A percentile compares a stretch with the other conserved stretches of the same genome.
These are phyloP conservation scores for Rostratula benghalensis DNA, from an alignment of 2,113 vertebrate genomes.

Conservation along the genomic window DNA sequence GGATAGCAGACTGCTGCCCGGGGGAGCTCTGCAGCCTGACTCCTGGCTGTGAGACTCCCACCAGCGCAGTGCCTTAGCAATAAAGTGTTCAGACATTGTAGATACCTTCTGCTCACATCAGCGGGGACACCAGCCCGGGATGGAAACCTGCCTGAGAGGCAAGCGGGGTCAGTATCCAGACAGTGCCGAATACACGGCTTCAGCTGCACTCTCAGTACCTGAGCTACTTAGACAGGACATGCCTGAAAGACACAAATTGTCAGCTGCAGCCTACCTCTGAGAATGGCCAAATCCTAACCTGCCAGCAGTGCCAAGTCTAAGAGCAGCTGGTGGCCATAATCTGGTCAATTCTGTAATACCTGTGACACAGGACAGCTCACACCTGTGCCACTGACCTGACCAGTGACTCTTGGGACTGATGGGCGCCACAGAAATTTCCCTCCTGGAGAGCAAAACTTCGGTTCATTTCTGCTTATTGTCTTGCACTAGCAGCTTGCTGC, in stretches of 20 bases:
- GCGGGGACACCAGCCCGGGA: background rate
- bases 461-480: background rate
- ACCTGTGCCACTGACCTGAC: rapidly evolving
- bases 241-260: background rate
- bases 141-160: background rate
- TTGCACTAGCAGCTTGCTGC: background rate
- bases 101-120: background rate
- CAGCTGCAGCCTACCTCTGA: background rate
- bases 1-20: background rate
- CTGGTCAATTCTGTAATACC: background rate
- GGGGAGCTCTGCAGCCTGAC: background rate
- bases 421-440: background rate
- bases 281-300: background rate
- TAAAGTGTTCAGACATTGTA: background rate
- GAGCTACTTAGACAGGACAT: background rate
- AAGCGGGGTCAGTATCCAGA: background rate
- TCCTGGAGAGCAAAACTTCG: background rate
- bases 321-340: background rate
- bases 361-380: background rate
- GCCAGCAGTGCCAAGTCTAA: background rate
- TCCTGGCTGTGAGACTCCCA: background rate
- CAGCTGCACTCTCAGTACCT: background rate
- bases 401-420: background rate
- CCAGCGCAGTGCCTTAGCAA: background rate
- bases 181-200: background rate